Conservation (phyloP, 2,113 vertebrate genomes). For the Heterocephalus glaber region DNA sequence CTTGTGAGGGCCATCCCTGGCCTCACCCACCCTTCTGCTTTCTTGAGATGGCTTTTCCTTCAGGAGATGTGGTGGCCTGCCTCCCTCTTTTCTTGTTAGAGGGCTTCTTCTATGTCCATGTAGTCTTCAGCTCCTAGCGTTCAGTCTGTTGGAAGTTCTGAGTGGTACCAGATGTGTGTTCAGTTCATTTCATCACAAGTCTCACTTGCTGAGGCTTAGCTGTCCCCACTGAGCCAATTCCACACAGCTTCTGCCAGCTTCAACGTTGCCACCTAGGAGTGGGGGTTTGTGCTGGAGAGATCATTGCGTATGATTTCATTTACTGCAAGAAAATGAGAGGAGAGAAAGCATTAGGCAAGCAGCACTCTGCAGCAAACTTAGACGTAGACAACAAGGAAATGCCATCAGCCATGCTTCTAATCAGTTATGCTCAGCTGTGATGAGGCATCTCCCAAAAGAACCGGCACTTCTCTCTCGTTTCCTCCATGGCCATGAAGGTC, state of each 20-base stretch:
- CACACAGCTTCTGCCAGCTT: constrained; percentile 17
- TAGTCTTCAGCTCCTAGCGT: constrained; percentile 74
- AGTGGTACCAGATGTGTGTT: constrained; percentile 67
- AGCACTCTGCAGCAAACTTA: accelerated
- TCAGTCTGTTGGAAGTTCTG: constrained; percentile 72
- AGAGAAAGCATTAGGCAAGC: constrained; percentile 55
- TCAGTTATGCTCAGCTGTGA: not conserved
- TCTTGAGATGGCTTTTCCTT: constrained; percentile 82
- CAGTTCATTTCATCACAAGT: constrained; percentile 45
- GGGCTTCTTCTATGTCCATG: constrained; percentile 49
- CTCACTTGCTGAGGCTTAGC: not conserved
- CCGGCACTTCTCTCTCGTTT: accelerated
- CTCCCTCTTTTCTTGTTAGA: constrained; percentile 62
- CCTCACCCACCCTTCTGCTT: not conserved
- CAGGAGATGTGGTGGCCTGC: not conserved
- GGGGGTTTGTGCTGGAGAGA: constrained; percentile 92
- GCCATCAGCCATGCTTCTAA: not conserved
- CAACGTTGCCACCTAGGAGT: constrained; percentile 79
- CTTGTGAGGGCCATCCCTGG: constrained; percentile 53
- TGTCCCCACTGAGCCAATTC: not conserved
- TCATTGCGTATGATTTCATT: constrained; percentile 98
- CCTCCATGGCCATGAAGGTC: not conserved
- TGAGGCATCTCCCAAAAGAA: not conserved
- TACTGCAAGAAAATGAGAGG: constrained; percentile 88
- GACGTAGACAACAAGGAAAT: not conserved